Conservation (phyloP, 2,797 vertebrate genomes). For the Syngnathus rostellatus region DNA sequence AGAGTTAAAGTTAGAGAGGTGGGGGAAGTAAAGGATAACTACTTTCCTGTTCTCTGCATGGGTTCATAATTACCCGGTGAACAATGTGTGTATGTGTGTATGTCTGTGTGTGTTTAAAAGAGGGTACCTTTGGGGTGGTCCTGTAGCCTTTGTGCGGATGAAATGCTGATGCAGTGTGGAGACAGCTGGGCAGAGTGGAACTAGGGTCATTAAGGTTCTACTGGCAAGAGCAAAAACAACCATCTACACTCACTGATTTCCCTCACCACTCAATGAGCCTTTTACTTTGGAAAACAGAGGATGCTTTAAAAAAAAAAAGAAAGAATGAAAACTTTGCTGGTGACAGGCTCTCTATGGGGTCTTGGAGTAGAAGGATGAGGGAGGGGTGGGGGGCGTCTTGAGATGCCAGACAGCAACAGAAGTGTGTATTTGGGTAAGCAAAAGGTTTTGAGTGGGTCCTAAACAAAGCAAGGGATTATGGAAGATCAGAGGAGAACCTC, state of each 20-base stretch:
- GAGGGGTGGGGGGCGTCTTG: constrained; percentile 18
- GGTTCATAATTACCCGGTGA: constrained; percentile 60
- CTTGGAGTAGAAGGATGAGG: constrained; percentile 31
- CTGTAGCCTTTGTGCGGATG: constrained; percentile 47
- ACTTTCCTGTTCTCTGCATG: constrained; percentile 40
- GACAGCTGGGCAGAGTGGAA: constrained; percentile 56
- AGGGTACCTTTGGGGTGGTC: constrained; percentile 53
- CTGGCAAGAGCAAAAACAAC: constrained; percentile 45
- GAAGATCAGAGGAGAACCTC: constrained; percentile 48
- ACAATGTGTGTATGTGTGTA: constrained; percentile 23
- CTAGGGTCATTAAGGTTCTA: constrained; percentile 59
- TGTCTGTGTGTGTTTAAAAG: constrained; percentile 23
- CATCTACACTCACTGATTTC: constrained; percentile 16
- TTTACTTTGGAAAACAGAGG: constrained; percentile 56
- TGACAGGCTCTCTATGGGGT: constrained; percentile 44
- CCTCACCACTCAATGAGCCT: constrained; percentile 43
- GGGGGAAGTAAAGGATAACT: constrained; percentile 32
- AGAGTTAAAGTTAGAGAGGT: constrained; percentile 26
- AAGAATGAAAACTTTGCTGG: constrained; percentile 42
- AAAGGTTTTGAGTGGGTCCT: constrained; percentile 46
- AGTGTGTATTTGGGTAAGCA: constrained; percentile 59
- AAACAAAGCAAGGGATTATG: constrained; percentile 55
- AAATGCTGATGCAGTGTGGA: constrained; percentile 62
- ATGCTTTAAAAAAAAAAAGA: constrained; percentile 32
- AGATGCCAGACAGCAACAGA: constrained; percentile 28